Evolutionary conservation across 2,888 invertebrate genomes (phyloP), one percentile per base, ranked within the genome.

Genomic region (Melipona beecheii): DNA sequence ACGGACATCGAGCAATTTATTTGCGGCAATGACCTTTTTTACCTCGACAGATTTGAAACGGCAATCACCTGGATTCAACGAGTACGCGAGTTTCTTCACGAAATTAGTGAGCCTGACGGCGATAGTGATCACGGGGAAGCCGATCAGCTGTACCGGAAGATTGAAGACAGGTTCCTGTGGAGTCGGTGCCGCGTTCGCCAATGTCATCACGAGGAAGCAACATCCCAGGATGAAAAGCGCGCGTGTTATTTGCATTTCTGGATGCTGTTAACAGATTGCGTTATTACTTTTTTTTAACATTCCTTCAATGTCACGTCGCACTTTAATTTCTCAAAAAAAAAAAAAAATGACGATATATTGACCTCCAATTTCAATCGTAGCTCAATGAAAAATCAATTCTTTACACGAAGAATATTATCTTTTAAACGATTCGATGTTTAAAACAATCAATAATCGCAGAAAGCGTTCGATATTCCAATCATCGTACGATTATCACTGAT

Each of bases 141-240:
- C 98, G 60, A 98, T 95, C 78, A 98, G 95, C 92, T 98, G 97
- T n/a, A 98, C 97, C 19, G 98, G 98, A 77, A 98, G 94, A 91
- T 98, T 97, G 92, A 97, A 97, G 0, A 95, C 91, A 21, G 96
- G 96, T 90, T 96, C 96, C 64, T 95, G 93, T 3, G 94, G 93
- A 80, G 90, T 92, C 56, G 94, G 94, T 21, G 92, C 91, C 24
- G 94, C 93, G 58, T 85, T 78, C 27, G 93, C 91, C 17, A 91
- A 81, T 68, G 90, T 88, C 82, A 94, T 78, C 75, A 89, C 81
- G 78, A 94, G 71, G 78, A 93, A 83, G 62, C 87, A 93, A 80
- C 90, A 90, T 60, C 90, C 90, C 75, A 93, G 87, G 58, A 93
- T 83, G 68, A 89, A 81, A 58, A 87, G 86, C 64, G 90, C 87